Evolutionary conservation across 2,888 invertebrate species (phyloP).

Genomic region (Adelognathus sp.): DNA sequence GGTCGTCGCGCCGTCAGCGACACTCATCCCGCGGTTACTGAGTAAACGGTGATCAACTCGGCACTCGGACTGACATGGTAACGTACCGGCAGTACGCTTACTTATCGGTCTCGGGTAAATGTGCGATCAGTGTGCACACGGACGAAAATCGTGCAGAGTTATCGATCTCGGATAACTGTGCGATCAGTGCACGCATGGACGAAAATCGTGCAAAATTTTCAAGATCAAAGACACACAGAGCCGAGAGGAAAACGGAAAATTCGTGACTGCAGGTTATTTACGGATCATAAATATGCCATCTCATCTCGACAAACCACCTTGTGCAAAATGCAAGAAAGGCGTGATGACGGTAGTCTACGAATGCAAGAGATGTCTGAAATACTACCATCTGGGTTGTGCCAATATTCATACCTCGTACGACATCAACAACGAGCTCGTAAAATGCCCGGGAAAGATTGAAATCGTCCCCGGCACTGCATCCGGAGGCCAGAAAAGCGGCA

Average conservation of each 20-base stretch:
- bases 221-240: too few species aligned
- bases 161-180: too few species aligned
- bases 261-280: too few species aligned
- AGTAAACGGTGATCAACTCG: not conserved
- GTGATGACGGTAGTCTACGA: not conserved
- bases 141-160: too few species aligned
- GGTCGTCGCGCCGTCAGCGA: not conserved
- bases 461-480: not conserved
- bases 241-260: too few species aligned
- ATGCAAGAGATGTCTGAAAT: not conserved
- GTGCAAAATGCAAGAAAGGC: not conserved
- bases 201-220: too few species aligned
- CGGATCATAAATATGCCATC: too few species aligned
- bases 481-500: not conserved
- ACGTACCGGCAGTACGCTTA: not conserved
- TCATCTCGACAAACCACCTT: not conserved
- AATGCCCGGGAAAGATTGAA: not conserved
- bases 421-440: not conserved
- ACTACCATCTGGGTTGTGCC: not conserved
- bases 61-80: not conserved
- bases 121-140: not conserved
- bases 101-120: not conserved
- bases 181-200: too few species aligned
- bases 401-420: not conserved
- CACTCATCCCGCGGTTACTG: not conserved